Evolutionary conservation across 2,113 vertebrate genomes (phyloP).

Genomic region (Oriolus oriolus): DNA sequence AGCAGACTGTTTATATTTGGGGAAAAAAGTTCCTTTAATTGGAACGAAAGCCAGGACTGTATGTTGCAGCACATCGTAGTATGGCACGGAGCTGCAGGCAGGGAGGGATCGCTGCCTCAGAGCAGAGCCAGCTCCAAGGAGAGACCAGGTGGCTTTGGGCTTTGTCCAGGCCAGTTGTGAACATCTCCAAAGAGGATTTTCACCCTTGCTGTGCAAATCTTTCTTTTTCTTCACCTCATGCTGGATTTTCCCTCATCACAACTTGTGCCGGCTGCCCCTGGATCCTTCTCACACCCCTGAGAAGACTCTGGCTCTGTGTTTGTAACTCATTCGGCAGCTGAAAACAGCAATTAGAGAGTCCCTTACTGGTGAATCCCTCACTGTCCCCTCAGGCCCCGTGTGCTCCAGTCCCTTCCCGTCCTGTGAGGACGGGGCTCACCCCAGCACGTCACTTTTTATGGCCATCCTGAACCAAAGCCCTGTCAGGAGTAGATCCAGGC

Average conservation of each 20-base stretch:
- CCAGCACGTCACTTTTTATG: background rate
- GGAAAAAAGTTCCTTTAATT: constrained; percentile 5
- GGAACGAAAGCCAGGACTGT: background rate
- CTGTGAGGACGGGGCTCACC: background rate
- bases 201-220: background rate
- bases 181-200: constrained; percentile 57
- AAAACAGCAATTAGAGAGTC: background rate
- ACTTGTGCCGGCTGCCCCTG: background rate
- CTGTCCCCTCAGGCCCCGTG: accelerated
- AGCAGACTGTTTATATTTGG: constrained; percentile 48
- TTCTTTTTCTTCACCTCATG: background rate
- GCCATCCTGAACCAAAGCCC: background rate
- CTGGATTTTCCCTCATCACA: background rate
- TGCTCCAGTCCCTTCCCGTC: background rate
- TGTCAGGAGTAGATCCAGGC: background rate
- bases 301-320: background rate
- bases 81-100: background rate
- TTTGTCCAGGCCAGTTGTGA: background rate
- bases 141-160: constrained; percentile 9
- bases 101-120: background rate
- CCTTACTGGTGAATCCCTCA: background rate
- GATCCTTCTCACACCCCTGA: background rate
- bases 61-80: background rate
- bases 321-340: background rate
- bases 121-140: background rate